Evolutionary conservation across 2,113 vertebrate species (phyloP), one percentile per base, ranked within the genome.

Genomic region (Dissostichus mawsoni): DNA sequence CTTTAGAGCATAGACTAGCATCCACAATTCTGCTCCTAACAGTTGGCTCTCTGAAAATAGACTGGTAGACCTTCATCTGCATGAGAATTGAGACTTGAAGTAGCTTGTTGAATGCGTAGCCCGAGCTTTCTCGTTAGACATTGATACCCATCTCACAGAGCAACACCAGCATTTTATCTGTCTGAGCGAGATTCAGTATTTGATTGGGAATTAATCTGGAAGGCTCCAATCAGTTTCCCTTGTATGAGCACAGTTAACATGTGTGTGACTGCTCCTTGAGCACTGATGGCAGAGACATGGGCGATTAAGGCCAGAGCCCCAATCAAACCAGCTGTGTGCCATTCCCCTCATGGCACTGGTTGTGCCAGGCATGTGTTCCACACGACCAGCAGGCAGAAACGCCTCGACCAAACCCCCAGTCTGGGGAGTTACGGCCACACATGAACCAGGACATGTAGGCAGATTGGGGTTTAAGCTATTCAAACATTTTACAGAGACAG

Each of bases 321-420:
- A 94, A 93, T 92, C 91, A 92, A 88, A 92, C 82, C 89, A 92
- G 91, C 90, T 92, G 90, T 88, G 86, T 89, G 79, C 80, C 86
- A 69, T 86, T 86, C 86, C 75, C 84, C 84, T 58, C 17, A 61
- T 82, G 80, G 74, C 64, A 66, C 61, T 62, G 56, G 44, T 72
- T 69, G 83, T 91, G 90, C 89, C 92, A 90, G 83, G 70, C 84
- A 82, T 92, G 88, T 92, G 89, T 90, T 90, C 84, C 75, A 86
- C 79, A 80, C 69, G 79, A 74, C 78, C 69, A 82, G 73, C 81
- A 77, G 77, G 80, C 70, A 78, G 55, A 63, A 67, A 70, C 51
- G 65, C 80, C 74, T 69, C 53, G 0, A 84, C 85, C 88, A 88
- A 87, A 74, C 65, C 79, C 84, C 80, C 58, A 77, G 85, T 80